A percentile compares a stretch with the other conserved stretches of the same genome.
Conservation (phyloP, 2,888 invertebrate species). For the Tipula unca region DNA sequence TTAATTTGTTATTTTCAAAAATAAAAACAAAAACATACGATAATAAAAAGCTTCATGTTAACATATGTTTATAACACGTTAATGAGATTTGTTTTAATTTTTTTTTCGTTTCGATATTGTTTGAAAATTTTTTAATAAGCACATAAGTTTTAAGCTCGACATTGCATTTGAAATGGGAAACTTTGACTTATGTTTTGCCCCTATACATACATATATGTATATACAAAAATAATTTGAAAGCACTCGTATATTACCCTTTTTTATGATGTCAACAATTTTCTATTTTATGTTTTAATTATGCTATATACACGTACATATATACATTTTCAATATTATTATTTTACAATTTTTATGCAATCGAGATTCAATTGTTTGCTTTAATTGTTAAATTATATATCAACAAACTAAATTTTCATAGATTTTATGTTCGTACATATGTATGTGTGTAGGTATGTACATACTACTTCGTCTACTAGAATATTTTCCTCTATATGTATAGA, state of each 20-base stretch:
- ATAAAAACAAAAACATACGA: neutral
- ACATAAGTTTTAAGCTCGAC: neutral
- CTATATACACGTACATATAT: too few relatives aligned
- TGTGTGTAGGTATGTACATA: too few relatives aligned
- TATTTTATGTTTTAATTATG: neutral
- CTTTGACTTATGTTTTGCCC: neutral
- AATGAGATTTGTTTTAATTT: neutral
- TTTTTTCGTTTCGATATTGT: neutral
- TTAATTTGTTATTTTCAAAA: neutral
- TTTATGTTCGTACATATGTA: neutral
- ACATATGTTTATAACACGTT: neutral
- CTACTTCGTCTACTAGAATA: neutral
- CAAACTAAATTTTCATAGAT: neutral
- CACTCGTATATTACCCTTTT: neutral
- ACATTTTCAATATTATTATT: neutral
- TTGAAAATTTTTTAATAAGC: neutral
- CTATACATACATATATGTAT: neutral
- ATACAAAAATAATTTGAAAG: neutral
- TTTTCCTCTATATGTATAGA: neutral
- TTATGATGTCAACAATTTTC: neutral
- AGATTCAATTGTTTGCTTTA: neutral
- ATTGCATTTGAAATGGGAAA: neutral
- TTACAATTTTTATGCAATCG: neutral
- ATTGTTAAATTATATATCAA: neutral
- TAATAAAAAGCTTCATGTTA: neutral